phyloP scores from a whole-genome alignment of 2,113 vertebrate genomes.

The Micromys minutus region DNA sequence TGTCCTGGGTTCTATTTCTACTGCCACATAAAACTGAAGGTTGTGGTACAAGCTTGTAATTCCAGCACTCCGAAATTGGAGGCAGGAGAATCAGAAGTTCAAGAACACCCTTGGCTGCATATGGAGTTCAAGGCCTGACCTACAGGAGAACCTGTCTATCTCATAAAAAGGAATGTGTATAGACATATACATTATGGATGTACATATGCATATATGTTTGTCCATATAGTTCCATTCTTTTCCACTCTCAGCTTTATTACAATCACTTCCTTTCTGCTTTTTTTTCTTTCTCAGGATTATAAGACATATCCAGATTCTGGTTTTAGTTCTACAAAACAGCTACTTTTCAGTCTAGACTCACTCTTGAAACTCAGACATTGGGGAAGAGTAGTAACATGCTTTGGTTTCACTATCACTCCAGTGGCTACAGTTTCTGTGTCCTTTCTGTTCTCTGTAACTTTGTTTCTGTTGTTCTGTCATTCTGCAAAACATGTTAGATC shows the following conservation, averaged over 20 bases:
- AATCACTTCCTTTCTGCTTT: constrained; percentile 11
- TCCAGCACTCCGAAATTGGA: neutral
- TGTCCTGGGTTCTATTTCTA: neutral
- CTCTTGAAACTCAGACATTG: neutral
- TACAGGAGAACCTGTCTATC: neutral
- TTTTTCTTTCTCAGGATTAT: neutral
- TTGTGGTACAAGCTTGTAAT: neutral
- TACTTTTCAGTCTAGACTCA: neutral
- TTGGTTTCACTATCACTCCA: neutral
- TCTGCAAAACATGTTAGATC: constrained; percentile 37
- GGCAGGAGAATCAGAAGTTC: neutral
- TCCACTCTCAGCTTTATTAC: neutral
- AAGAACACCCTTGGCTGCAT: neutral
- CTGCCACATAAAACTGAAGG: neutral
- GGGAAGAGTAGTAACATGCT: constrained; percentile 35
- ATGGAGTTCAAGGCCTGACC: neutral
- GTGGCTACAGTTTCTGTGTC: constrained; percentile 26
- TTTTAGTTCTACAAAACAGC: neutral
- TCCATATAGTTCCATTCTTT: neutral
- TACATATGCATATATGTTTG: neutral
- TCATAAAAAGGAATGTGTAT: neutral
- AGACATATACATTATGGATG: neutral
- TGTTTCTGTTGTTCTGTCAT: neutral
- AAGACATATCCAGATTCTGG: neutral
- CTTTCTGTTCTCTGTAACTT: constrained; percentile 51